These are phyloP conservation scores for Melanotus villosus DNA, from an alignment of 2,888 invertebrate species.

Conservation along the genomic window DNA sequence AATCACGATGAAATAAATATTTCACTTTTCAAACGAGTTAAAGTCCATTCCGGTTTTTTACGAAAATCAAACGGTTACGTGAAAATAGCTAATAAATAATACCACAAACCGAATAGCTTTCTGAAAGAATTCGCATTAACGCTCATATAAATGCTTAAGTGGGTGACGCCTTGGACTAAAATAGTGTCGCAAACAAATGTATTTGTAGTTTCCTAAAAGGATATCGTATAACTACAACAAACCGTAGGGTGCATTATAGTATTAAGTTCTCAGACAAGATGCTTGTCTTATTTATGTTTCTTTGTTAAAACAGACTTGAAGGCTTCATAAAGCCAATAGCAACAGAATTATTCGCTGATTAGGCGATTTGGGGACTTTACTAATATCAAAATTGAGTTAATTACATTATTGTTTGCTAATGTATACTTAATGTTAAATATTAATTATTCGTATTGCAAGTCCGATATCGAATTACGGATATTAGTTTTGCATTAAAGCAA, in stretches of 20 bases:
- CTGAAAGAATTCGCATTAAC: neutral
- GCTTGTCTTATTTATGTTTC: constrained; percentile 23
- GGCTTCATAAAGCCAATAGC: neutral
- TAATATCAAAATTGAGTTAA: too few relatives aligned
- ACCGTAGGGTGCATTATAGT: constrained; percentile 34
- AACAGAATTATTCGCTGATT: too few relatives aligned
- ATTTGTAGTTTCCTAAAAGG: constrained; percentile 27
- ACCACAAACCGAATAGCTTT: neutral
- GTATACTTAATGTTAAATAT: too few relatives aligned
- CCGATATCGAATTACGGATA: too few relatives aligned
- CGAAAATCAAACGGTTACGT: too few relatives aligned
- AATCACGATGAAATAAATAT: too few relatives aligned
- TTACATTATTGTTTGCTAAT: too few relatives aligned
- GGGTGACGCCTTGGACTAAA: neutral
- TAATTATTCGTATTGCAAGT: too few relatives aligned
- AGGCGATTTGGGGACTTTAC: too few relatives aligned
- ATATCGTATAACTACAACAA: constrained; percentile 35
- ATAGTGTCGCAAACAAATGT: neutral
- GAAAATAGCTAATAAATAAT: neutral
- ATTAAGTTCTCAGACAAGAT: constrained; percentile 36
- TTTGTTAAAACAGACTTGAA: neutral
- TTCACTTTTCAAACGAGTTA: too few relatives aligned
- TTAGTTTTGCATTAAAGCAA: too few relatives aligned
- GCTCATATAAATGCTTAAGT: neutral
- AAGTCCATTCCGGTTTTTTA: too few relatives aligned